Percentiles rank a stretch among this genome's conserved stretches.
Evolutionary conservation across 1,140 invertebrate species (phyloP).

Genomic region (Globodera rostochiensis): DNA sequence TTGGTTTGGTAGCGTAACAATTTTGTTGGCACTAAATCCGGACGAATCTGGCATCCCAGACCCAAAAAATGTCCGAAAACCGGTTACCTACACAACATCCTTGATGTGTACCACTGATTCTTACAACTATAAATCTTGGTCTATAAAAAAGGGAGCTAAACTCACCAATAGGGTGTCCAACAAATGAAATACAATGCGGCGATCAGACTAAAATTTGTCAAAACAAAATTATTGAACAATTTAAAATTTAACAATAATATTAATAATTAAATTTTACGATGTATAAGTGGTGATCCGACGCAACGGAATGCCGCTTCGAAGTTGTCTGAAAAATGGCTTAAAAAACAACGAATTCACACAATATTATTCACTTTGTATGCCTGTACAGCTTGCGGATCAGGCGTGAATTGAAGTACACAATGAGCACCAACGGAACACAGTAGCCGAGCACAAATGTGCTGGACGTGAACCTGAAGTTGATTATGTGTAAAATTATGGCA

Average conservation of each 20-base stretch:
- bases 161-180: constrained; percentile 63
- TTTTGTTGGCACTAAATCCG: too few species aligned
- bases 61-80: too few species aligned
- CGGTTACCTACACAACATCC: too few species aligned
- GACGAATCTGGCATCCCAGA: too few species aligned
- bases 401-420: constrained; percentile 59
- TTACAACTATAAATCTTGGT: too few species aligned
- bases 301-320: constrained; percentile 55
- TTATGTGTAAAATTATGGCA: constrained; percentile 9
- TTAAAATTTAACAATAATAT: neutral
- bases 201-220: constrained; percentile 48
- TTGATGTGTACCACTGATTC: too few species aligned
- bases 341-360: constrained; percentile 32
- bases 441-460: constrained; percentile 58
- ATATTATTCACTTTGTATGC: constrained; percentile 49
- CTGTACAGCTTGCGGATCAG: constrained; percentile 57
- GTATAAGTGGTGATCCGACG: constrained; percentile 58
- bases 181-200: constrained; percentile 63
- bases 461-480: constrained; percentile 21
- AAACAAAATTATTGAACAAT: neutral
- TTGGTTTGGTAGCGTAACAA: too few species aligned
- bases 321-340: constrained; percentile 50
- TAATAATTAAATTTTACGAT: neutral
- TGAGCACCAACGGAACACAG: constrained; percentile 54
- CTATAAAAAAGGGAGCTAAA: neutral